Base-by-base conservation (phyloP, 2,797 vertebrate genomes). In the Rhinophrynus dorsalis region DNA sequence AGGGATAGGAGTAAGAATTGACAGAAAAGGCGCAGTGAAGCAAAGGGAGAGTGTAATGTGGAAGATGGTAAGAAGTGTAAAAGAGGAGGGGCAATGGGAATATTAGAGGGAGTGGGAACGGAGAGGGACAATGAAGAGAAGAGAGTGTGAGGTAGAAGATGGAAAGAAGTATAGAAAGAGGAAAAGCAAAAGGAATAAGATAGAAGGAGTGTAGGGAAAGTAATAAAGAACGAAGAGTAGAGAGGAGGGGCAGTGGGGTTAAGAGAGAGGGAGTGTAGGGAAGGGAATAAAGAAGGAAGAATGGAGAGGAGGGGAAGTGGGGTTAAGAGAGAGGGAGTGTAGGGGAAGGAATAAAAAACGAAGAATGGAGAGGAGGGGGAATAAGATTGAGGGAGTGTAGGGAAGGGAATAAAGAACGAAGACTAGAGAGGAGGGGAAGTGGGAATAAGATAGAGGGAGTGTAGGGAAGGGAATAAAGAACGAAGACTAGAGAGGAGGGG, bases 1-100 rank as follows among this genome's bases (percentile, higher is more conserved):
- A 7, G 3, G 5, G 1, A 8, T 17, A 27, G 0, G n/a, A n/a
- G n/a, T n/a, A n/a, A n/a, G n/a, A n/a, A 8, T 3, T n/a, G n/a
- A n/a, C n/a, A n/a, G n/a, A n/a, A n/a, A n/a, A n/a, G n/a, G n/a
- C n/a, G n/a, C n/a, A n/a, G 2, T 20, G 6, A 2, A 15, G 13
- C 8, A 15, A 17, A 13, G 12, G 9, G 40, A 5, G 15, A 44
- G 5, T 5, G 40, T 5, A 44, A 44, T 5, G 5, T 5, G 12
- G 5, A 38, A 7, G 12, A 11, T 5, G 12, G 12, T 5, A 8
- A 38, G 35, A 3, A n/a, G 35, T 5, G 30, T 5, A 5, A 38
- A n/a, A 44, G 15, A 44, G 40, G 3, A 44, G 9, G 3, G 15
- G 40, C 3, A 18, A 2, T 4, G 40, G 18, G 5, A 18, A 6